These are phyloP conservation scores for Gymnarchus niloticus DNA, from an alignment of 2,113 vertebrate genomes.

Conservation along the genomic window DNA sequence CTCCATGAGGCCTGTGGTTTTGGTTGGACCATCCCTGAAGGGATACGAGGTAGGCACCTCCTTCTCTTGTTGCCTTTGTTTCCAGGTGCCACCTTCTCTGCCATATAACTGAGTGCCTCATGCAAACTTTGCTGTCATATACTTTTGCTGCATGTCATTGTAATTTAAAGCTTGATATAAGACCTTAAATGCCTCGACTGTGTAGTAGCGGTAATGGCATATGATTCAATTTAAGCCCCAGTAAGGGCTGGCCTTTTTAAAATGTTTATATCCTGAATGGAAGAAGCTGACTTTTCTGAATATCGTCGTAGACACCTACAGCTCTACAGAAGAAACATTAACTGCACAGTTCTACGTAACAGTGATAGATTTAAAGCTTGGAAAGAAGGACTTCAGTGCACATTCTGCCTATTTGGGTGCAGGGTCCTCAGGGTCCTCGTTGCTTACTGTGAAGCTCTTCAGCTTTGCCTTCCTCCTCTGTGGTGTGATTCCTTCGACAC, in stretches of 20 bases:
- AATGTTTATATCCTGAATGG: neutral
- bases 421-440: neutral
- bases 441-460: neutral
- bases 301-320: neutral
- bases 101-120: neutral
- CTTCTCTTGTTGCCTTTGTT: neutral
- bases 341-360: neutral
- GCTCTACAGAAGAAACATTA: too few relatives aligned
- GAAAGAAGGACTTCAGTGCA: too few relatives aligned
- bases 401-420: too few relatives aligned
- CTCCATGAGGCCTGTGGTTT: conserved; percentile 93
- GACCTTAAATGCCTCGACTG: too few relatives aligned
- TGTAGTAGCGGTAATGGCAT: too few relatives aligned
- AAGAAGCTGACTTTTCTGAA: neutral
- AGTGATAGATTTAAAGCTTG: neutral
- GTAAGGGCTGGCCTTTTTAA: neutral
- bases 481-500: neutral
- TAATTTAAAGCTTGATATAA: too few relatives aligned
- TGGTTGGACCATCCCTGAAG: conserved; percentile 94
- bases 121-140: neutral
- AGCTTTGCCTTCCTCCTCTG: neutral
- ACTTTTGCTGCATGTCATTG: too few relatives aligned
- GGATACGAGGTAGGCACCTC: conserved; percentile 83
- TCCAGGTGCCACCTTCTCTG: neutral
- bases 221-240: neutral